A percentile compares a stretch with the other conserved stretches of the same genome.
phyloP scores from a whole-genome alignment of 2,113 vertebrate genomes.

The Neoarius graeffei region DNA sequence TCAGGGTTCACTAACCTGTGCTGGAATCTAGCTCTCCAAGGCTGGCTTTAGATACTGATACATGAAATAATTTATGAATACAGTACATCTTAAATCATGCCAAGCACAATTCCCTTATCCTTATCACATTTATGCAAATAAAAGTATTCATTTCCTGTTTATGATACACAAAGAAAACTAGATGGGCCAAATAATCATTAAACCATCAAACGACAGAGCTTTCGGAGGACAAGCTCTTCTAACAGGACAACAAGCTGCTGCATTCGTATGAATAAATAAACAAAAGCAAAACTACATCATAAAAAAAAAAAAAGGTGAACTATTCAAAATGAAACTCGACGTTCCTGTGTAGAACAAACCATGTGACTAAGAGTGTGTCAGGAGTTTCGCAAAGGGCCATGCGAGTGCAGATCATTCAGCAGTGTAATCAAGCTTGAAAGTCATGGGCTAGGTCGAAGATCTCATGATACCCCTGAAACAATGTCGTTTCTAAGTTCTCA shows the following conservation, averaged over 20 bases:
- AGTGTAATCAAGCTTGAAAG: constrained; percentile 16
- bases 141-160: not conserved
- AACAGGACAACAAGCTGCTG: not conserved
- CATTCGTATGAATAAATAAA: not conserved
- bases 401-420: constrained; percentile 4
- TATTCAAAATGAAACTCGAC: not conserved
- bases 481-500: not conserved
- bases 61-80: not conserved
- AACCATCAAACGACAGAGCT: not conserved
- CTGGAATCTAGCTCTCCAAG: not conserved
- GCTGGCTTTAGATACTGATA: not conserved
- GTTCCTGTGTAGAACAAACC: not conserved
- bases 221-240: not conserved
- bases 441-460: not conserved
- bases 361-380: not conserved
- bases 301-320: not conserved
- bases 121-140: not conserved
- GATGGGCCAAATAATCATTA: not conserved
- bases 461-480: not conserved
- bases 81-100: not conserved
- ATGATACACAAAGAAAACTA: not conserved
- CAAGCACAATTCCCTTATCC: not conserved
- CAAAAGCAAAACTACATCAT: not conserved
- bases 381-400: not conserved
- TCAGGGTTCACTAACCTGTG: not conserved